Evolutionary conservation across 2,113 vertebrate genomes (phyloP).

Genomic region (Gopherus flavomarginatus): DNA sequence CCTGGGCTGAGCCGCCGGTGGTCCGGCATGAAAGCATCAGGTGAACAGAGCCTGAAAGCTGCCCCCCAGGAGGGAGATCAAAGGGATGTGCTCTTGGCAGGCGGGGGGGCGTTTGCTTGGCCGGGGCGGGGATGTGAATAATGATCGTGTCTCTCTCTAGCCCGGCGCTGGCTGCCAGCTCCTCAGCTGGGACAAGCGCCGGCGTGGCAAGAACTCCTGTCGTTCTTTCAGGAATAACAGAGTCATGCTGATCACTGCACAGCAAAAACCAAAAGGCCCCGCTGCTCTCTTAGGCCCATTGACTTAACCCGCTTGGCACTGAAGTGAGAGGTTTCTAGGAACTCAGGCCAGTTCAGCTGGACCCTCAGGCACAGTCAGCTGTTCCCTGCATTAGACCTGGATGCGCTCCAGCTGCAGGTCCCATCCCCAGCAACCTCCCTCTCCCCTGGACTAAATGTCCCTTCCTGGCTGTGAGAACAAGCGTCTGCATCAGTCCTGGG

Average conservation of each 20-base stretch:
- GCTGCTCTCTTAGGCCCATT: too few relatives aligned
- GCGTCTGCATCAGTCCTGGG: too few relatives aligned
- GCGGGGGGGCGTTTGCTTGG: too few relatives aligned
- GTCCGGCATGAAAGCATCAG: neutral
- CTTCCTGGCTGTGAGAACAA: too few relatives aligned
- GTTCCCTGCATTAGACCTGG: too few relatives aligned
- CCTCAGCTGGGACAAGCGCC: neutral
- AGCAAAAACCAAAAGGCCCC: neutral
- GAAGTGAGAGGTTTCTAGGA: neutral
- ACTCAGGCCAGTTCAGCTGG: neutral
- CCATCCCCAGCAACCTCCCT: too few relatives aligned
- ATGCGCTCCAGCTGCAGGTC: too few relatives aligned
- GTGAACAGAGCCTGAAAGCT: neutral
- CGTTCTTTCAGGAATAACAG: neutral
- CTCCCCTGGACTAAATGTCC: too few relatives aligned
- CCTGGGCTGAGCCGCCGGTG: neutral
- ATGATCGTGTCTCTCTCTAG: neutral
- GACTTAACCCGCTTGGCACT: neutral
- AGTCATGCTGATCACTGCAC: neutral
- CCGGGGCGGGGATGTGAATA: too few relatives aligned
- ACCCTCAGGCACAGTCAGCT: too few relatives aligned
- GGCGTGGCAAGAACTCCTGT: neutral
- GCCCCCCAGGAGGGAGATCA: neutral
- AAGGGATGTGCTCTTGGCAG: neutral
- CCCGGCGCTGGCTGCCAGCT: neutral